These are phyloP conservation scores for Xanthia togata DNA, from an alignment of 2,888 invertebrate genomes.

Conservation along the genomic window DNA sequence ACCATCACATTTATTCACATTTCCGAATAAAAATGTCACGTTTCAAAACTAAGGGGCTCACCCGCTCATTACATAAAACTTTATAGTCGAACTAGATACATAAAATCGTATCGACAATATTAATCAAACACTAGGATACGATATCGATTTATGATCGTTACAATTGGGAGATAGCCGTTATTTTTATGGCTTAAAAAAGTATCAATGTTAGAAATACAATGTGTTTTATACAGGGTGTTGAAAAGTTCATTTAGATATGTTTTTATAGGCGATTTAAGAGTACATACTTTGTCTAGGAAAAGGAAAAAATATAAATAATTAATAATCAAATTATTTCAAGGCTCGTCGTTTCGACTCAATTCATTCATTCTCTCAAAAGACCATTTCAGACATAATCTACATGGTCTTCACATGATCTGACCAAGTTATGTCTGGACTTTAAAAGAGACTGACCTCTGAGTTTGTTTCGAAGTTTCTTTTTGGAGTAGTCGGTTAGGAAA, in stretches of 20 bases:
- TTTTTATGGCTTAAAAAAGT: constrained; percentile 86
- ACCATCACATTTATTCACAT: not conserved
- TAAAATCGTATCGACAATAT: constrained; percentile 61
- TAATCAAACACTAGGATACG: constrained; percentile 75
- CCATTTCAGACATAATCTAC: no score
- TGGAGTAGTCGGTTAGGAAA: no score
- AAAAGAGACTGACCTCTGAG: no score
- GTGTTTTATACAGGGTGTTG: constrained; percentile 76
- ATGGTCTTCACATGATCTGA: no score
- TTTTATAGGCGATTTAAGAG: not conserved
- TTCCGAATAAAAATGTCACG: constrained; percentile 5
- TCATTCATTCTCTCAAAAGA: no score
- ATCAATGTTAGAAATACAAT: constrained; percentile 84
- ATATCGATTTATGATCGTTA: constrained; percentile 83
- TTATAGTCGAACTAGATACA: constrained; percentile 53
- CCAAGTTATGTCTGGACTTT: no score
- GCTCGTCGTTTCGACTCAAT: no score
- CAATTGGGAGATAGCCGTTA: constrained; percentile 84
- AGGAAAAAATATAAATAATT: no score
- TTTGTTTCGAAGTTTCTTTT: no score
- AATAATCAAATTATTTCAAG: no score
- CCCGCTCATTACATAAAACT: constrained; percentile 53
- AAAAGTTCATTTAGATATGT: not conserved
- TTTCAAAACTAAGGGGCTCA: constrained; percentile 22
- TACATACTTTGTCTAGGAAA: no score